Percentiles rank a stretch among this genome's conserved stretches.
These are phyloP conservation scores for Malthinus seriepunctatus DNA, from an alignment of 2,888 invertebrate species.

Conservation along the genomic window DNA sequence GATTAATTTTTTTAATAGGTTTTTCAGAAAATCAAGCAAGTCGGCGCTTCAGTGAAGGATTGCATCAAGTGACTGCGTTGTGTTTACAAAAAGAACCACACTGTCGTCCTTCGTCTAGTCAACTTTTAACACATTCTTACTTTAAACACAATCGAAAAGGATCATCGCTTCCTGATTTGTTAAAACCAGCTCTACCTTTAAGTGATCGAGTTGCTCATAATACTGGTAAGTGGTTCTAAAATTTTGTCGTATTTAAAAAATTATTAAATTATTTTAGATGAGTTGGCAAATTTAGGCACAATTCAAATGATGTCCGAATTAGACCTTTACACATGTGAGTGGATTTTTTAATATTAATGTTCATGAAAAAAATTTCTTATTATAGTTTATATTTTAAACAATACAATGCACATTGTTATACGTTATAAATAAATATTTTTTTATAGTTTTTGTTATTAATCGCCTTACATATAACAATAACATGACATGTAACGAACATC, in stretches of 20 bases:
- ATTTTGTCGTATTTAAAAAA: conserved; percentile 2
- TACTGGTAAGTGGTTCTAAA: conserved; percentile 55
- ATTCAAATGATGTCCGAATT: conserved; percentile 64
- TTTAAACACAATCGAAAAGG: conserved; percentile 73
- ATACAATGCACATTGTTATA: conserved; percentile 2
- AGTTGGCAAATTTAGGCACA: conserved; percentile 63
- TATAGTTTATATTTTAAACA: conserved; percentile 6
- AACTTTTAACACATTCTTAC: conserved; percentile 72
- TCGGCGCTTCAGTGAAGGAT: conserved; percentile 71
- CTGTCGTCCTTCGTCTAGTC: conserved; percentile 70
- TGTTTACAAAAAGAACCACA: conserved; percentile 71
- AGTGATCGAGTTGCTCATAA: conserved; percentile 60
- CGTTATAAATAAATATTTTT: conserved; percentile 3
- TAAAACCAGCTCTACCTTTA: conserved; percentile 70
- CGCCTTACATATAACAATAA: too few relatives aligned
- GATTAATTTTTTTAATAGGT: conserved; percentile 31
- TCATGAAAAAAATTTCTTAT: conserved; percentile 1
- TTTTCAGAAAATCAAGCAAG: conserved; percentile 53
- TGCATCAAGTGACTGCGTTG: conserved; percentile 77
- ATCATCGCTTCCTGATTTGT: conserved; percentile 64
- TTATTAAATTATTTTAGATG: conserved; percentile 56
- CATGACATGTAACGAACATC: too few relatives aligned
- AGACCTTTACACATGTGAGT: conserved; percentile 66
- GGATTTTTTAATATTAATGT: conserved; percentile 60
- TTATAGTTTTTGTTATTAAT: background rate